Base-by-base conservation (phyloP, 64 coral and sea anemone species). In the Montipora sp. region DNA sequence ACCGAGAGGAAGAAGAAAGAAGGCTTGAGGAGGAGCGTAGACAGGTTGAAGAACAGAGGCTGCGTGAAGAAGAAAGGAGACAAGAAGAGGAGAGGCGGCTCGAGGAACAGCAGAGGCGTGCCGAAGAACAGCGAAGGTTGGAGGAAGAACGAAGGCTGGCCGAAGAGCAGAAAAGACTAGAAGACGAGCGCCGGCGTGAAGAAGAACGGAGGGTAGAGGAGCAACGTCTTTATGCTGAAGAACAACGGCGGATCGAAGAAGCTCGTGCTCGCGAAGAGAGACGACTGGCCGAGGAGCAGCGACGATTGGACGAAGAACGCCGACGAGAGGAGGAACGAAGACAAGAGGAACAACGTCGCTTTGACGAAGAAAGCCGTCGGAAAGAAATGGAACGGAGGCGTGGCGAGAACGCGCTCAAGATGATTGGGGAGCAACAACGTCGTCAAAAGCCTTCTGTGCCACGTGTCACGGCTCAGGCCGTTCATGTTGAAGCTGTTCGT, bases 381-480 rank as follows among this genome's bases (percentile, higher is more conserved):
- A 79, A 86, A 4, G 94, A 89, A 4, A 20, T 77, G n/a, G 87
- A 89, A 89, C 22, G 72, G 0, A 59, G 77, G 59, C 87, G 75
- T 58, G 72, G 70, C 5, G 73, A 89, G 75, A 48, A 87, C 73
- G 73, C 91, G 63, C 51, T 94, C 71, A 94, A 89, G 75, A 74
- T 75, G 43, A 94, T 94, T 18, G 93, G 93, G 2, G 79, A 94
- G 15, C 93, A 94, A 16, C 93, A 94, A 8, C 88, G 89, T 22
- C 93, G 89, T 2, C 75, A 80, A 10, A 88, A 94, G 11, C 87
- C 63, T 2, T 70, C 80, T 5, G 59, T 78, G 51, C 84, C 93
- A 87, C 91, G 95, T 22, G 90, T 87, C 73, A 81, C 93, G 67
- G 87, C 93, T 51, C 92, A 96, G 67, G 71, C 90, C 20, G 48